A percentile compares a stretch with the other conserved stretches of the same genome.
phyloP scores from a whole-genome alignment of 2,888 invertebrate genomes.

The Cephus nigrinus region DNA sequence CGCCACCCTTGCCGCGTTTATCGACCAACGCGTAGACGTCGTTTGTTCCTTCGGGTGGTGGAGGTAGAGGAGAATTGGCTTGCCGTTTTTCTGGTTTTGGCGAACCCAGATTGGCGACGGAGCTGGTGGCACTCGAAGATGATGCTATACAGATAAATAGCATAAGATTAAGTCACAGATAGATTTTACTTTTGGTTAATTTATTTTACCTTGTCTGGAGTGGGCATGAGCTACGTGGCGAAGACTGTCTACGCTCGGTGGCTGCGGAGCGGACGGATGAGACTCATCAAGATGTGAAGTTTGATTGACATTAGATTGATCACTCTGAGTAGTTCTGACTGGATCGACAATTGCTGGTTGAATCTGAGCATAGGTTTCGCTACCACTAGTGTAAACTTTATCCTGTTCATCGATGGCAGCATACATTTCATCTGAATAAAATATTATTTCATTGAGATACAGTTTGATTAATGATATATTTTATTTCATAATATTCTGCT shows the following conservation, averaged over 20 bases:
- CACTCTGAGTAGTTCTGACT: conserved; percentile 58
- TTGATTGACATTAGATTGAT: conserved; percentile 39
- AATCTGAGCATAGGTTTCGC: conserved; percentile 90
- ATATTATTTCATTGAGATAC: conserved; percentile 4
- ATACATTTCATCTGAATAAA: conserved; percentile 83
- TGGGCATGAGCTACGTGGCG: conserved; percentile 72
- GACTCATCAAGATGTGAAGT: conserved; percentile 50
- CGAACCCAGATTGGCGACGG: conserved; percentile 81
- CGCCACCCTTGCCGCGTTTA: conserved; percentile 50
- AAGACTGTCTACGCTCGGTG: conserved; percentile 74
- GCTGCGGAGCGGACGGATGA: conserved; percentile 67
- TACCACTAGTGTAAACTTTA: conserved; percentile 79
- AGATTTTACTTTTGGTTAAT: not conserved
- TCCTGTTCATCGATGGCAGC: conserved; percentile 86
- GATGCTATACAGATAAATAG: conserved; percentile 67
- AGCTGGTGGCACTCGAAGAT: conserved; percentile 78
- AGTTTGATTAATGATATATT: not conserved
- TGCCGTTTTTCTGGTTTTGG: conserved; percentile 91
- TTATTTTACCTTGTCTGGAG: conserved; percentile 69
- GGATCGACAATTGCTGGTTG: conserved; percentile 69
- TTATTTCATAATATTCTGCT: conserved; percentile 20
- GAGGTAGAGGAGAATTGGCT: conserved; percentile 89
- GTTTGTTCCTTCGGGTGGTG: conserved; percentile 72
- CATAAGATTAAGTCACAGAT: not conserved
- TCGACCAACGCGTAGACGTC: conserved; percentile 66